These are phyloP conservation scores for Gnatocerus cornutus DNA, from an alignment of 2,888 invertebrate species.

Conservation along the genomic window DNA sequence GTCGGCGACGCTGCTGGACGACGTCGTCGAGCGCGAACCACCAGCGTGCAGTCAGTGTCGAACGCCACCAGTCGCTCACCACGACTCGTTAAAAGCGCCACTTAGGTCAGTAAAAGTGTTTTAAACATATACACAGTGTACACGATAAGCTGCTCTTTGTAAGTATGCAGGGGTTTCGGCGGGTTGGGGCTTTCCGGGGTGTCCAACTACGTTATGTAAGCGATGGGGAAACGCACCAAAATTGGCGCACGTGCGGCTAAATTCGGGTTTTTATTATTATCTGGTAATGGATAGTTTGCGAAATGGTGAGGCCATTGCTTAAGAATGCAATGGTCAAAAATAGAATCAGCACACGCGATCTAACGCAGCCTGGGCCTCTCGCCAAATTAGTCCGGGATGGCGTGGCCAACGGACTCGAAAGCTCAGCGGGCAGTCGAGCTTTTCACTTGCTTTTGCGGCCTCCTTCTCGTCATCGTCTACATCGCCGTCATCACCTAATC, in stretches of 20 bases:
- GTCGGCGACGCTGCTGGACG: slow-evolving; percentile 62
- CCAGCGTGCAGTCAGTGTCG: slow-evolving; percentile 69
- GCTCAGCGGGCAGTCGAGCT: slow-evolving; percentile 53
- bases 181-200: slow-evolving; percentile 42
- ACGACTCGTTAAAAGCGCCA: slow-evolving; percentile 66
- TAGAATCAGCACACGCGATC: slow-evolving; percentile 45
- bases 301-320: slow-evolving; percentile 43
- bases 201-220: slow-evolving; percentile 47
- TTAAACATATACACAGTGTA: not conserved
- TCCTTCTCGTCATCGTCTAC: slow-evolving; percentile 61
- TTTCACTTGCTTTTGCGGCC: slow-evolving; percentile 62
- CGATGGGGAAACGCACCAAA: slow-evolving; percentile 6
- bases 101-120: slow-evolving; percentile 67
- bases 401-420: slow-evolving; percentile 38
- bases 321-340: slow-evolving; percentile 46
- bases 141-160: not conserved
- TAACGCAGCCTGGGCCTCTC: slow-evolving; percentile 42
- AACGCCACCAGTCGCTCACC: slow-evolving; percentile 70
- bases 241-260: slow-evolving; percentile 32
- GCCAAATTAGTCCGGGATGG: slow-evolving; percentile 55
- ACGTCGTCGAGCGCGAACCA: slow-evolving; percentile 60
- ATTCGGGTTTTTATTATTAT: slow-evolving; percentile 26
- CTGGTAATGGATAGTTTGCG: slow-evolving; percentile 40
- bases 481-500: slow-evolving; percentile 61
- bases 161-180: slow-evolving; percentile 1